Percentiles rank a stretch among this genome's conserved stretches.
Conservation (phyloP, 2,797 vertebrate species). For the Anguilla pacifica region DNA sequence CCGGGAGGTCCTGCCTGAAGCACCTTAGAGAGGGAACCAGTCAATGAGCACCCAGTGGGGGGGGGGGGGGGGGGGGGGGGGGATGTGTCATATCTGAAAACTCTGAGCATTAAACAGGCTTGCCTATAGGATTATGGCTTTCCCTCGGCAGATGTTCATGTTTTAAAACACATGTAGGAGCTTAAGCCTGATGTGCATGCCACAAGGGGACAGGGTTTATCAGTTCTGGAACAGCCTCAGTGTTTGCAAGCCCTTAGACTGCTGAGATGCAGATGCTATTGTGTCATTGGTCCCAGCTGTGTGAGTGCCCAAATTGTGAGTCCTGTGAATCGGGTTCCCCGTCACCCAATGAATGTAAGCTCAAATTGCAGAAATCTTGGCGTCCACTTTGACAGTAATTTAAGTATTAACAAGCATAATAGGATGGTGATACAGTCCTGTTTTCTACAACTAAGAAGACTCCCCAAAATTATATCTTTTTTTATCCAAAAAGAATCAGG, state of each 20-base stretch:
- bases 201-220: constrained; percentile 71
- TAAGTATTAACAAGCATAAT: too few species aligned
- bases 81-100: constrained; percentile 66
- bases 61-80: constrained; percentile 31
- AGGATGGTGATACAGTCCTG: too few species aligned
- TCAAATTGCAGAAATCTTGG: too few species aligned
- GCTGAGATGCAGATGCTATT: constrained; percentile 54
- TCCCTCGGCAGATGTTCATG: constrained; percentile 70
- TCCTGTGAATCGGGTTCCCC: too few species aligned
- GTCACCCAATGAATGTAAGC: too few species aligned
- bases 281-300: too few species aligned
- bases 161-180: constrained; percentile 75
- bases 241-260: constrained; percentile 62
- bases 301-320: too few species aligned
- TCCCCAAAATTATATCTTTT: too few species aligned
- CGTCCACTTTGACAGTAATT: too few species aligned
- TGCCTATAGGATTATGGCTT: constrained; percentile 72
- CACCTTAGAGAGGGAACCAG: constrained; percentile 66
- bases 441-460: too few species aligned
- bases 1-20: constrained; percentile 62
- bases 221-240: constrained; percentile 68
- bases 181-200: constrained; percentile 73
- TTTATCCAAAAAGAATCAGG: too few species aligned
- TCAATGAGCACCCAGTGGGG: constrained; percentile 60
- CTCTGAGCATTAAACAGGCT: constrained; percentile 67